Evolutionary conservation across 1,140 invertebrate species (phyloP), one percentile per base, ranked within the genome.

Genomic region (Drosophila varians): DNA sequence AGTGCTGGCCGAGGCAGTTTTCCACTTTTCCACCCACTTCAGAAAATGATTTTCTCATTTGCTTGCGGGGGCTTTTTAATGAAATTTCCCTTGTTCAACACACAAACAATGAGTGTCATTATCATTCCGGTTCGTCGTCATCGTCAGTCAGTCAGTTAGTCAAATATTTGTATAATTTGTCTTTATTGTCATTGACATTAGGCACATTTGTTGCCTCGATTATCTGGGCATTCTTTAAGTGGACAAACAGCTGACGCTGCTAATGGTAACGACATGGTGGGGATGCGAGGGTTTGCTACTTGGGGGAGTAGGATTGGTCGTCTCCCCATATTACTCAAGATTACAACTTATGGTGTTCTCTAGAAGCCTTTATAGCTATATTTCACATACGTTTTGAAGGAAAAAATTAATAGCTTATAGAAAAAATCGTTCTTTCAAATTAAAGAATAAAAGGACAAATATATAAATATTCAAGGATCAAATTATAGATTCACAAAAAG

Each of bases 101-200:
- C 64, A 72, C 64, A 48, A 66, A 68, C 64, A 73, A 62, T 73
- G 68, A 49, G 69, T 73, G 69, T 73, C 68, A 73, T 73, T 73
- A 71, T 71, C 66, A 71, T 71, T 71, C 56, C 69, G 43, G 48
- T 62, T 72, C 45, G 66, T 47, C 26, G 23, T n/a, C n/a, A n/a
- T n/a, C n/a, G 31, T 47, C 52, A 51, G 68, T 40, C 34, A 51
- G 70, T 53, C 55, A 64, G 60, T 74, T 74, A 65, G 70, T 74
- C 70, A 74, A 79, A 79, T 79, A 79, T 79, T 79, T 79, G 76
- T 79, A 79, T 74, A 79, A 79, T 79, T 79, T 79, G 77, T 80
- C 72, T 80, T 80, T 80, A 80, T 80, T 80, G 77, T 80, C 77
- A 80, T 72, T 76, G 72, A 80, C 77, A 80, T 80, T 80, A 80